Conservation (phyloP, 53 echinoderm and acorn worm species). For the Actinopyga echinites region DNA sequence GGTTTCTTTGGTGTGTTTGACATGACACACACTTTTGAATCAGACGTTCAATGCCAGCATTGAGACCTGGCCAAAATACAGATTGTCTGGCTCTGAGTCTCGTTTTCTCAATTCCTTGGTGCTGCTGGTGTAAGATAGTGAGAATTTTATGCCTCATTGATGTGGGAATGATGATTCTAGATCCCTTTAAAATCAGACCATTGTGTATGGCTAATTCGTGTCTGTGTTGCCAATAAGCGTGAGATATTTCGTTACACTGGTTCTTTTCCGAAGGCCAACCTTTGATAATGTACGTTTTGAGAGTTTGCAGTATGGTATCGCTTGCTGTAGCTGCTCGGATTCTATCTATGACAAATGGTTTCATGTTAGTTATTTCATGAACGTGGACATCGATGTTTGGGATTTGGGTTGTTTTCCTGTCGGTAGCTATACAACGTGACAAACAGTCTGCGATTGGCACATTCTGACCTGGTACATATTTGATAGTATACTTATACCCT, state of each 20-base stretch:
- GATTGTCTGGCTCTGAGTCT: slow-evolving; percentile 28
- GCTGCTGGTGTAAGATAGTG: slow-evolving; percentile 15
- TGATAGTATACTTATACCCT: too few relatives aligned
- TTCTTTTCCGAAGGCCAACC: slow-evolving; percentile 8
- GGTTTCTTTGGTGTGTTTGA: slow-evolving; percentile 11
- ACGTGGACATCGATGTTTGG: background rate
- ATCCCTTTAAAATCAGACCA: background rate
- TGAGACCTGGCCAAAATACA: slow-evolving; percentile 27
- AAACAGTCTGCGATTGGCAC: slow-evolving; percentile 26
- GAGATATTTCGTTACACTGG: too few relatives aligned
- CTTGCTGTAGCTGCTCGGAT: slow-evolving; percentile 26
- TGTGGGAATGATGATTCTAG: background rate
- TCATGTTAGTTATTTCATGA: background rate
- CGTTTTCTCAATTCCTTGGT: slow-evolving; percentile 42
- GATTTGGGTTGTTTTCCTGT: too few relatives aligned
- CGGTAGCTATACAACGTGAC: background rate
- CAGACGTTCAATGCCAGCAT: slow-evolving; percentile 33
- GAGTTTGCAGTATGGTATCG: slow-evolving; percentile 32
- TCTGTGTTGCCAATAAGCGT: slow-evolving; percentile 3
- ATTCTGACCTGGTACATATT: background rate
- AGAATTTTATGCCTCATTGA: slow-evolving; percentile 12
- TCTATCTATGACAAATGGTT: slow-evolving; percentile 34
- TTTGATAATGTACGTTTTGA: slow-evolving; percentile 15
- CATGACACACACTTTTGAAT: slow-evolving; percentile 15
- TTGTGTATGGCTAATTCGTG: slow-evolving; percentile 11